Evolutionary conservation across 2,888 invertebrate species (phyloP).

Genomic region (Lepetodrilus schrolli): DNA sequence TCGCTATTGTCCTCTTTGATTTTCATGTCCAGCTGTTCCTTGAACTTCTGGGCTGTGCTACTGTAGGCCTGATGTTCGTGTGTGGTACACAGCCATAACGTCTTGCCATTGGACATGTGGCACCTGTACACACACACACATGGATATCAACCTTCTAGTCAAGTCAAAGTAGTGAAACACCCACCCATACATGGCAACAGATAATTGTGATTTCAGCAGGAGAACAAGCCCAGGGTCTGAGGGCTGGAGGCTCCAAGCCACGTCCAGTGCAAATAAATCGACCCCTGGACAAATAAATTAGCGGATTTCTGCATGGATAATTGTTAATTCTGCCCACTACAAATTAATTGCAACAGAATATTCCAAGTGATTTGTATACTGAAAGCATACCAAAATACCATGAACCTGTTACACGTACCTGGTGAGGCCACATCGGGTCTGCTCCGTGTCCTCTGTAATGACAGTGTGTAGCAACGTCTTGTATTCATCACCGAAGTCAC

Average conservation of each 20-base stretch:
- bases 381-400: no score
- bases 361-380: no score
- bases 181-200: neutral
- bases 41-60: conserved; percentile 42
- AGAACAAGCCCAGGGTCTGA: no score
- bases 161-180: neutral
- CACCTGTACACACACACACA: conserved; percentile 46
- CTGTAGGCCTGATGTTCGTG: conserved; percentile 59
- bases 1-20: conserved; percentile 35
- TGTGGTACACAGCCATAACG: conserved; percentile 68
- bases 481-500: conserved; percentile 60
- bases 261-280: no score
- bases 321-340: no score
- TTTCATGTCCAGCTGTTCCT: conserved; percentile 24
- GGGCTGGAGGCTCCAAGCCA: no score
- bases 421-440: conserved; percentile 50
- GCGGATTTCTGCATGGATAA: no score
- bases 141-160: neutral
- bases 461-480: conserved; percentile 45
- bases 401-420: conserved; percentile 56
- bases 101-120: conserved; percentile 67
- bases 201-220: no score
- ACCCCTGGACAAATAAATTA: no score
- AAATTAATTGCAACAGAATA: no score
- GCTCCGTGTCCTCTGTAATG: conserved; percentile 52